Percentiles rank a stretch among this genome's conserved stretches.
Conservation (phyloP, 2,888 invertebrate genomes). For the Eilema caniola region DNA sequence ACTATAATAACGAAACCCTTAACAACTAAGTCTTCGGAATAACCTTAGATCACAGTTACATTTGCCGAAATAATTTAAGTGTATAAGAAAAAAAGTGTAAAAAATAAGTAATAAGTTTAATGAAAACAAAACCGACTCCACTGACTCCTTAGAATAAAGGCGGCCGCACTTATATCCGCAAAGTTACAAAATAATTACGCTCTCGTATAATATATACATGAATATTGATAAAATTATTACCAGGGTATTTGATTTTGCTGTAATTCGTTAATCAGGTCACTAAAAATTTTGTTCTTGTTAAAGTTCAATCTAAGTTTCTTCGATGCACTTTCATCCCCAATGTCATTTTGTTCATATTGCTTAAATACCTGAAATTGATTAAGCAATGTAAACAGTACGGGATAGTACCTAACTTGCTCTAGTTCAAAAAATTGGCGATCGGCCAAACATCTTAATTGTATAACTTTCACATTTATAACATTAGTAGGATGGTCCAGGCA, state of each 20-base stretch:
- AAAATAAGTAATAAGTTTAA: too few species aligned
- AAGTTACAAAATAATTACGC: neutral
- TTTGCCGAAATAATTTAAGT: too few species aligned
- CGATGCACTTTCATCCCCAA: slow-evolving; percentile 54
- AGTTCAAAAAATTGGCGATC: too few species aligned
- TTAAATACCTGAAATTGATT: slow-evolving; percentile 55
- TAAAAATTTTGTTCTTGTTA: slow-evolving; percentile 70
- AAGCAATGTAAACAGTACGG: neutral
- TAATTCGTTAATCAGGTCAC: slow-evolving; percentile 72
- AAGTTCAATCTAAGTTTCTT: slow-evolving; percentile 67
- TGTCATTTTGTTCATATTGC: slow-evolving; percentile 42
- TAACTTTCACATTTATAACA: too few species aligned
- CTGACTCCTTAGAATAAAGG: neutral
- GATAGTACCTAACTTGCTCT: too few species aligned
- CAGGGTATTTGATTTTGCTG: slow-evolving; percentile 72
- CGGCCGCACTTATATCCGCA: too few species aligned
- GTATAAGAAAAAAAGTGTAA: too few species aligned
- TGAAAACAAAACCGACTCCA: neutral
- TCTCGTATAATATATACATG: neutral
- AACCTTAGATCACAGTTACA: too few species aligned
- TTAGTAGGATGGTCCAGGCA: too few species aligned
- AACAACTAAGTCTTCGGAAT: too few species aligned
- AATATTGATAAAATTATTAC: slow-evolving; percentile 53
- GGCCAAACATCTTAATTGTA: too few species aligned
- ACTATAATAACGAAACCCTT: too few species aligned